These are phyloP conservation scores for Cylas formicarius DNA, from an alignment of 1,140 invertebrate genomes.

Conservation along the genomic window DNA sequence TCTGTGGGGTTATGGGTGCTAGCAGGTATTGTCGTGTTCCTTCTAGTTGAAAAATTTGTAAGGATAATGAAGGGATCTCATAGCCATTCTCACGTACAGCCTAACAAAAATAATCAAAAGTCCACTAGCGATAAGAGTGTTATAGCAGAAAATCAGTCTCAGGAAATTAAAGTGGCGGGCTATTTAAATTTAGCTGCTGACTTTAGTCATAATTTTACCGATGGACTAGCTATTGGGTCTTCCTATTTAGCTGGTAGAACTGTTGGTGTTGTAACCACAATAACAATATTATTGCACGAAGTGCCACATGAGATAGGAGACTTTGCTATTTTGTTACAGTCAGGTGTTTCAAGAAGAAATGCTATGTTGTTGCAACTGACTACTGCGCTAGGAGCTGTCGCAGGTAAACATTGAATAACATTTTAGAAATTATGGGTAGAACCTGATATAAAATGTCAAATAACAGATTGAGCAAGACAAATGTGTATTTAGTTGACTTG, in stretches of 20 bases:
- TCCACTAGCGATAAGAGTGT: slow-evolving; percentile 42
- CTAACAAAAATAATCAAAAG: too few species aligned
- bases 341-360: slow-evolving; percentile 81
- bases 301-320: slow-evolving; percentile 98
- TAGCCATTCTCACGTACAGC: slow-evolving; percentile 56
- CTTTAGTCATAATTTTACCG: slow-evolving; percentile 94
- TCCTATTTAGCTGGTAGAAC: slow-evolving; percentile 86
- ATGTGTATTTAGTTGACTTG: too few species aligned
- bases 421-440: too few species aligned
- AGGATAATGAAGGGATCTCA: slow-evolving; percentile 79
- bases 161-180: slow-evolving; percentile 77
- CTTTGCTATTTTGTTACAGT: slow-evolving; percentile 94
- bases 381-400: slow-evolving; percentile 90
- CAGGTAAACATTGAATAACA: slow-evolving; percentile 44
- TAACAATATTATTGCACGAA: slow-evolving; percentile 93
- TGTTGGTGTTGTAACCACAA: slow-evolving; percentile 79
- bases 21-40: slow-evolving; percentile 83
- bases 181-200: slow-evolving; percentile 93
- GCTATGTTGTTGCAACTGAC: slow-evolving; percentile 86
- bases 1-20: slow-evolving; percentile 74
- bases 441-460: too few species aligned
- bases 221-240: slow-evolving; percentile 93
- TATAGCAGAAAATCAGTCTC: slow-evolving; percentile 39
- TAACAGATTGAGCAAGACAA: too few species aligned
- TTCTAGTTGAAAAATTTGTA: slow-evolving; percentile 90